Evolutionary conservation across 2,797 vertebrate species (phyloP), one percentile per base, ranked within the genome.

Genomic region (Phoebastria nigripes): DNA sequence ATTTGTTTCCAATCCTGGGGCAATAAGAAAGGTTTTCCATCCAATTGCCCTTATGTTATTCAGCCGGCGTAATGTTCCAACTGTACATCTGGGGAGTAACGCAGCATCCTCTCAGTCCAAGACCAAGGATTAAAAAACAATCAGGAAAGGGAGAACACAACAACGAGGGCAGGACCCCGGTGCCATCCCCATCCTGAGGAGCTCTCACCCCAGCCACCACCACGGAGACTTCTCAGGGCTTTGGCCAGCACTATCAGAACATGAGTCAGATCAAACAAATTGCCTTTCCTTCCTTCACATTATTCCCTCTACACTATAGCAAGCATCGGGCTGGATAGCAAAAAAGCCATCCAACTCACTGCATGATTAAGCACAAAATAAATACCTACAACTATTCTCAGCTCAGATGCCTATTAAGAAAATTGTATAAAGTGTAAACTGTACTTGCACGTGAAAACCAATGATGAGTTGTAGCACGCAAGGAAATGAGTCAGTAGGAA

Each of bases 401-500:
- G 22, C 1, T 82, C 25, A 72, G 80, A 33, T 33, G 24, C 26
- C 62, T 28, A 3, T 66, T 56, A 76, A 84, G 19, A 84, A 33
- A 80, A 80, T 1, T 5, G 22, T n/a, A 47, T 44, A 17, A 62
- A 85, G 35, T 6, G 20, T 29, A 94, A 92, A 37, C 17, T 51
- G 13, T 41, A 11, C 49, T 87, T 22, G 67, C 61, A 33, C 4
- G 7, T 46, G 65, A 89, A 87, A 94, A 22, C 12, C 69, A n/a
- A 9, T 2, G 35, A 25, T 67, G 44, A 80, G 72, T 71, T 49
- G 49, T 20, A 89, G 78, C 90, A 92, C 0, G 35, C 61, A 87
- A 92, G 79, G 93, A 89, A 89, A 49, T 83, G 93, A 94, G 71
- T 91, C 94, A 96, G 86, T 33, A 81, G 69, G 42, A 95, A 83